Conservation (phyloP, 2,888 invertebrate genomes). For the Caenorhabditis sp. region DNA sequence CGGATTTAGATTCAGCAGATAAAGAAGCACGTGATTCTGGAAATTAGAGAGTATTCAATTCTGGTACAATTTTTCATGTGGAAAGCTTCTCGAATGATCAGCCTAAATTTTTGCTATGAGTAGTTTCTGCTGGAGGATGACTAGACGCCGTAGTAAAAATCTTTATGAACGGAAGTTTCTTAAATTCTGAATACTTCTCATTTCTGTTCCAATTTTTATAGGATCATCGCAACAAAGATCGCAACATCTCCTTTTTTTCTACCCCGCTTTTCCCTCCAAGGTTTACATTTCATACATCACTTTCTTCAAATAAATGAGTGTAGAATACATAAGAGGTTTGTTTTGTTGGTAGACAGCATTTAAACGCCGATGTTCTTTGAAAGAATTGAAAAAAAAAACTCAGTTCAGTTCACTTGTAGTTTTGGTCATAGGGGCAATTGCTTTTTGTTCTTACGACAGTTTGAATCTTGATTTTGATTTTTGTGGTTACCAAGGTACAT, state of each 20-base stretch:
- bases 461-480: not conserved
- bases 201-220: not conserved
- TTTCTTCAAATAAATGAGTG: constrained; percentile 32
- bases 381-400: no score
- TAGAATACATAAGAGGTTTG: constrained; percentile 34
- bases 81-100: not conserved
- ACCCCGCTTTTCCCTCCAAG: not conserved
- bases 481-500: not conserved
- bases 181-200: no score
- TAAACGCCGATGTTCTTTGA: not conserved
- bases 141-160: no score
- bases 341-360: constrained; percentile 20
- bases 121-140: no score
- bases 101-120: no score
- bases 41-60: constrained; percentile 14
- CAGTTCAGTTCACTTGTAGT: no score
- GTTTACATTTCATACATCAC: constrained; percentile 58
- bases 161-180: no score
- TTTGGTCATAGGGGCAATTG: no score
- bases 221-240: constrained; percentile 57
- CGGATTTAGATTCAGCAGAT: not conserved
- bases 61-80: constrained; percentile 4
- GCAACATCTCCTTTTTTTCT: not conserved
- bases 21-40: not conserved
- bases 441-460: not conserved